Conservation (phyloP, 2,113 vertebrate genomes). For the zebrafish (Danio rerio) region DNA sequence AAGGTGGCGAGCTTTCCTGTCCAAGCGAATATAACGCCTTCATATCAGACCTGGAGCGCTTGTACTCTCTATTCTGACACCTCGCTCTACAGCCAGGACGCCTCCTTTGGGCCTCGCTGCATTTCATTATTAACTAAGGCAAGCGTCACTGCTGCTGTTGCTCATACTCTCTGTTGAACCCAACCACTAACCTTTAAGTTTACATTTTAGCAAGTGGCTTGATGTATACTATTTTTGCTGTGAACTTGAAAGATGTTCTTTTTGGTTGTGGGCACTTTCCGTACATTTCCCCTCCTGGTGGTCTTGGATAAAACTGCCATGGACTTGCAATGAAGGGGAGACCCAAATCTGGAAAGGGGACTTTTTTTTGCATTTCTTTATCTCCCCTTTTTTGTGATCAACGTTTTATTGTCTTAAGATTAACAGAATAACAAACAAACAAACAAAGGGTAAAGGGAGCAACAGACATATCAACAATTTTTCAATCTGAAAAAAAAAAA, state of each 20-base stretch:
- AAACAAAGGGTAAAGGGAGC: too few species aligned
- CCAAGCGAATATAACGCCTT: slow-evolving; percentile 34
- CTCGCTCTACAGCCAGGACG: background rate
- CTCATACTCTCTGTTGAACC: background rate
- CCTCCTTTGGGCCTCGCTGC: background rate
- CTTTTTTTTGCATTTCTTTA: background rate
- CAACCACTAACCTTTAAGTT: background rate
- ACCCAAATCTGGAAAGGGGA: background rate
- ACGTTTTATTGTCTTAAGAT: too few species aligned
- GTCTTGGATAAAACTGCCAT: background rate
- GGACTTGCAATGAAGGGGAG: background rate
- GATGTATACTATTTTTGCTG: background rate
- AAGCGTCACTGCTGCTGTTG: background rate
- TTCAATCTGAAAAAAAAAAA: too few species aligned
- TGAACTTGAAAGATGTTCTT: background rate
- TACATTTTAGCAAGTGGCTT: background rate
- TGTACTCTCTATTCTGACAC: slow-evolving; percentile 19
- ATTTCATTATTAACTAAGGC: slow-evolving; percentile 10
- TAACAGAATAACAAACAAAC: too few species aligned
- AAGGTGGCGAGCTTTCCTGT: slow-evolving; percentile 33
- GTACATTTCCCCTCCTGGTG: background rate
- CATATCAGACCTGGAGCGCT: background rate
- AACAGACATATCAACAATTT: too few species aligned
- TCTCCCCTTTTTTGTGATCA: too few species aligned
- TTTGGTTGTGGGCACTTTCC: too few species aligned